Conservation (phyloP, 2,113 vertebrate genomes). For the Periophthalmus modestus region DNA sequence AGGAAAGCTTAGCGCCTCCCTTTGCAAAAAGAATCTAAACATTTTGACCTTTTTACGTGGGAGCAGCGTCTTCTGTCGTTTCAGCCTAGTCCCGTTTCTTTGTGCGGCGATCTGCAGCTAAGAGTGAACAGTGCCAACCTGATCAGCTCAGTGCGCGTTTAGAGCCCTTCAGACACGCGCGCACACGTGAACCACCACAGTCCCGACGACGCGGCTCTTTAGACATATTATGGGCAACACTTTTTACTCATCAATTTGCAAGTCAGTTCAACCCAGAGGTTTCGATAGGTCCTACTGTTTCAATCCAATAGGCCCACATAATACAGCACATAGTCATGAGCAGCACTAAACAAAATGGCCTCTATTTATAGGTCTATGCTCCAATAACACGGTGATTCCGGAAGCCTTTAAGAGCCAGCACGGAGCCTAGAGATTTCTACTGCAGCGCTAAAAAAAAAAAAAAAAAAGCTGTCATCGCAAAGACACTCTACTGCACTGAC, state of each 20-base stretch:
- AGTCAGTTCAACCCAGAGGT: neutral
- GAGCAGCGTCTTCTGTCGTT: constrained; percentile 56
- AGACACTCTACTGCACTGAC: constrained; percentile 1
- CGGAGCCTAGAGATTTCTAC: neutral
- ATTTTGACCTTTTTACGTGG: constrained; percentile 75
- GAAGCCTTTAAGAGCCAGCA: constrained; percentile 2
- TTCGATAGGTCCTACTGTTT: neutral
- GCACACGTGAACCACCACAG: constrained; percentile 16
- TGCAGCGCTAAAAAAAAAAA: no score
- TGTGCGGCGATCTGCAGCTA: constrained; percentile 33
- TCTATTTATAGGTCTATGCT: neutral
- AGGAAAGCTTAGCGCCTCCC: constrained; percentile 83
- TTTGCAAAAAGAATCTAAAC: constrained; percentile 75
- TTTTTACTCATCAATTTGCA: neutral
- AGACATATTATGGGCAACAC: neutral
- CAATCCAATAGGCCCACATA: neutral
- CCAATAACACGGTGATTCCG: neutral
- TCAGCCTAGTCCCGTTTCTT: constrained; percentile 55
- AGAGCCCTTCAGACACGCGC: constrained; percentile 43
- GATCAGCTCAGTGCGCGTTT: constrained; percentile 30
- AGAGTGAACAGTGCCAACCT: constrained; percentile 38
- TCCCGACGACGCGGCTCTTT: constrained; percentile 4
- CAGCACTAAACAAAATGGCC: neutral
- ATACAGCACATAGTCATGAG: neutral
- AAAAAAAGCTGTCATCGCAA: neutral